Evolutionary conservation across 2,113 vertebrate genomes (phyloP).

Genomic region (Pampusana beccarii): DNA sequence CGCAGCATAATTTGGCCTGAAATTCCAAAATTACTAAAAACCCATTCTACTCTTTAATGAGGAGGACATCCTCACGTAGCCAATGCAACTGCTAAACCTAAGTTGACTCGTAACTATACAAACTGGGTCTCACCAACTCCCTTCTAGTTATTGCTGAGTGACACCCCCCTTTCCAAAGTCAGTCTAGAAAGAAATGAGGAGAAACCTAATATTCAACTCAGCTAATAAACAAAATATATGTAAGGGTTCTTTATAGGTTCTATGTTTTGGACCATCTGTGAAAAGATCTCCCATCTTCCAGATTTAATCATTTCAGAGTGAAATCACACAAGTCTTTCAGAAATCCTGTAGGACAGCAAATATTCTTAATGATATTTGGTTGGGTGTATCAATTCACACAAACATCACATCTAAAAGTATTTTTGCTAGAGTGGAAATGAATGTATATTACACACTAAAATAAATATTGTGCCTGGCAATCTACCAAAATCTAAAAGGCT

Average conservation of each 20-base stretch:
- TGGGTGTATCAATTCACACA: background rate
- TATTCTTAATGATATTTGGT: background rate
- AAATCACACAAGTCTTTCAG: background rate
- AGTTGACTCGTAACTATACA: background rate
- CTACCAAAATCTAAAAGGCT: conserved; percentile 7
- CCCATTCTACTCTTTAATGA: background rate
- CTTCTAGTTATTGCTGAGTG: background rate
- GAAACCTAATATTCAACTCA: background rate
- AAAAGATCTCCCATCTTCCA: background rate
- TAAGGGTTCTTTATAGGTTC: background rate
- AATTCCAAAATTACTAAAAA: background rate
- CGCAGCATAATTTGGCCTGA: background rate
- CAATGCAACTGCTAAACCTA: background rate
- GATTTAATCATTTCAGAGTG: background rate
- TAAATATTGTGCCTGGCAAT: conserved; percentile 15
- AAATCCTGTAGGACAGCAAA: background rate
- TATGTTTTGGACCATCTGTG: background rate
- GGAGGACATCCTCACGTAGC: background rate
- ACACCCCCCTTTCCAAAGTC: background rate
- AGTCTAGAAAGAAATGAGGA: background rate
- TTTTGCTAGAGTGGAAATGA: background rate
- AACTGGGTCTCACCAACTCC: background rate
- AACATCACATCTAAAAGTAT: background rate
- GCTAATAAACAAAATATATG: background rate
- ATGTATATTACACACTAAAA: background rate